Evolutionary conservation across 30 jellyfish, hydroid and myxozoan species (phyloP), one percentile per base, ranked within the genome.

Genomic region (Aurelia sp.): DNA sequence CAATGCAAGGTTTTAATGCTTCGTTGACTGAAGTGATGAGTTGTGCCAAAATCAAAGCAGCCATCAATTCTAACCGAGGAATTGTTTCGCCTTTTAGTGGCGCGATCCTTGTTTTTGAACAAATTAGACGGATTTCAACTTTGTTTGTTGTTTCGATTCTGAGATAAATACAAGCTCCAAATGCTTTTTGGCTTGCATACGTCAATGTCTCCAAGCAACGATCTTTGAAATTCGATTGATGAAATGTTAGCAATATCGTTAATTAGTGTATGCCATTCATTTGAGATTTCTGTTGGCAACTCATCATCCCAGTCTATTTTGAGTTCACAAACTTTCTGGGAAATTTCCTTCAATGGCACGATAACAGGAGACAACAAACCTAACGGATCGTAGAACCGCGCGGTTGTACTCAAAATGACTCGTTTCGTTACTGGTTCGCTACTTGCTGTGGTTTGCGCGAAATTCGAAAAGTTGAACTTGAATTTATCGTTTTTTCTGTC

Each of bases 61-160:
- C 74, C 18, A 40, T 44, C 21, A 74, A 51, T 9, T 74, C 80
- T 6, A 74, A n/a, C n/a, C 86, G 44, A 4, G 86, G 74, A 5
- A 74, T 22, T 12, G 80, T 74, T 11, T 74, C 86, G n/a, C 76
- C 74, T 30, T 47, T 74, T 18, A 74, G 22, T 10, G 41, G 51
- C 0, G 51, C 10, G 8, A 40, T 40, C 10, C 51, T 40, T 40
- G 51, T 4, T 40, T 40, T 40, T 40, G 51, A 40, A 3, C 10
- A 5, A 40, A 40, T 8, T 8, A 40, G 33, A 27, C 33, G 33
- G 33, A 40, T 40, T 40, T 40, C 51, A 40, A 40, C 10, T 5
- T 40, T 40, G 1, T 0, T 40, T 40, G 51, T 4, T 8, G 51
- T 40, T 40, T 40, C 10, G 8, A 40, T 40, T 5, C 51, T 5